A percentile compares a stretch with the other conserved stretches of the same genome.
These are phyloP conservation scores for Lethrus apterus DNA, from an alignment of 1,140 invertebrate species.

Conservation along the genomic window DNA sequence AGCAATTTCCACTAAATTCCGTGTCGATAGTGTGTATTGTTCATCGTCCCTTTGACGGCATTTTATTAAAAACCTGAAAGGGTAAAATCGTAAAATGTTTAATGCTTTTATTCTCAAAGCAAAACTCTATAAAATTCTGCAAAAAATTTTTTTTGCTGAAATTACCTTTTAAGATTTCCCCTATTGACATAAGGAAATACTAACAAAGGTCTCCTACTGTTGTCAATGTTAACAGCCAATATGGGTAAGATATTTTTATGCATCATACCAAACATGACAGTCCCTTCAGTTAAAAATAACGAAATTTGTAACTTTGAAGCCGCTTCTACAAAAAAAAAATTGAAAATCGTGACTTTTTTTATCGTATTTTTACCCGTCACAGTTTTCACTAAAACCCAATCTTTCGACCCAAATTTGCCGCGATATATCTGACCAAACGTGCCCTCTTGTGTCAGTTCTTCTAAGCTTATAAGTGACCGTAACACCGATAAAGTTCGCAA, in stretches of 20 bases:
- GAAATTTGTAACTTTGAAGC: conserved; percentile 77
- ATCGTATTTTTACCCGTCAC: conserved; percentile 57
- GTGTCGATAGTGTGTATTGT: conserved; percentile 60
- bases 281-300: conserved; percentile 73
- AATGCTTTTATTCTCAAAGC: conserved; percentile 6
- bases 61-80: conserved; percentile 54
- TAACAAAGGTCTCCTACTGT: conserved; percentile 64
- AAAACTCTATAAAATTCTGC: neutral
- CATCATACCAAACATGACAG: conserved; percentile 70
- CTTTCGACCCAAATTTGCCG: conserved; percentile 63
- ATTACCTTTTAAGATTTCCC: conserved; percentile 81
- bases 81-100: conserved; percentile 8
- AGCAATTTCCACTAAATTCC: conserved; percentile 84
- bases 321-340: conserved; percentile 55
- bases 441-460: conserved; percentile 64
- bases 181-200: conserved; percentile 73
- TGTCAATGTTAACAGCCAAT: conserved; percentile 71
- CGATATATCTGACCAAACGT: conserved; percentile 76
- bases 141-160: neutral
- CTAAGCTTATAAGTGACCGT: conserved; percentile 54
- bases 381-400: conserved; percentile 78
- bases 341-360: neutral
- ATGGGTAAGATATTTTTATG: conserved; percentile 79
- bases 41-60: conserved; percentile 52
- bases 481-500: conserved; percentile 58